Conservation (phyloP, 2,113 vertebrate species). For the Felis chaus region DNA sequence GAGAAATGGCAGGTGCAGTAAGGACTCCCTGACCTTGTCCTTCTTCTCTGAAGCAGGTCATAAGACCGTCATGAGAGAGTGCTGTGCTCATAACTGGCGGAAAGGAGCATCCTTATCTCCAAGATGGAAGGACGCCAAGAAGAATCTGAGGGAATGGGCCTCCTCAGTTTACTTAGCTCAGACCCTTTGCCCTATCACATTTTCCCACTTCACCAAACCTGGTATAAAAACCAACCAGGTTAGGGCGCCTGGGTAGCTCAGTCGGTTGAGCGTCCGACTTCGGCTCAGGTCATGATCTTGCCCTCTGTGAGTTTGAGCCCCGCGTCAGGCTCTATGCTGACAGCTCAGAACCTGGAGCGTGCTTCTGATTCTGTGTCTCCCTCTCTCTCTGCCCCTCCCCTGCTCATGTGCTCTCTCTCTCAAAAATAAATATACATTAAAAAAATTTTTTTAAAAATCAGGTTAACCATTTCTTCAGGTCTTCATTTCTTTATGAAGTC, state of each 20-base stretch:
- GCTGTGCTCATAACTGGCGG: background rate
- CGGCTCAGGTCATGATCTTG: no score
- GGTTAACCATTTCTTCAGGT: background rate
- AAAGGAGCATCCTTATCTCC: background rate
- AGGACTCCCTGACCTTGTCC: background rate
- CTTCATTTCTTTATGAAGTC: background rate
- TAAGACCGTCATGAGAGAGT: background rate
- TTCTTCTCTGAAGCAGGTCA: background rate
- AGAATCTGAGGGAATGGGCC: background rate
- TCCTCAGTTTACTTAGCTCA: background rate
- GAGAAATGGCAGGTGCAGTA: background rate
- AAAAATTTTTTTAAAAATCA: background rate
- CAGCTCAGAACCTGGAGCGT: no score
- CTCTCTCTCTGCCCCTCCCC: no score
- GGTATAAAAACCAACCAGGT: background rate
- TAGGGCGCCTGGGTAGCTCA: no score
- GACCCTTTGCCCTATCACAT: background rate
- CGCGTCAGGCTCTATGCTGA: no score
- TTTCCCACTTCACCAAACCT: background rate
- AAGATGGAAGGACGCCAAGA: accelerated
- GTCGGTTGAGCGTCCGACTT: no score
- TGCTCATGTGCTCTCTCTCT: no score
- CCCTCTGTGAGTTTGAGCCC: no score
- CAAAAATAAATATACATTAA: no score
- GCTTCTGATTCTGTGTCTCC: no score